Evolutionary conservation across 2,113 vertebrate species (phyloP).

Genomic region (Saguinus imperator): DNA sequence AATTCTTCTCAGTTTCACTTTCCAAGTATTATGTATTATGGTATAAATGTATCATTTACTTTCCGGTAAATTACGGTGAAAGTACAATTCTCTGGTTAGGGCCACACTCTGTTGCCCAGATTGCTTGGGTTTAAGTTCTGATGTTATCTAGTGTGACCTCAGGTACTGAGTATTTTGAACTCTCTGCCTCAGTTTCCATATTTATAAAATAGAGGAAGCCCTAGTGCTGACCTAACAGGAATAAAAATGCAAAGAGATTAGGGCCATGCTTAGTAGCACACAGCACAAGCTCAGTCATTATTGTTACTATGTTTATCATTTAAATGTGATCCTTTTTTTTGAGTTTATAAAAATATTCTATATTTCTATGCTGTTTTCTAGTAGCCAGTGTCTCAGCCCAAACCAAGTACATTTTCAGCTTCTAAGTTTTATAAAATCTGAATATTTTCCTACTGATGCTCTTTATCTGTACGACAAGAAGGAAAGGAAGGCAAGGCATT

Average conservation of each 20-base stretch:
- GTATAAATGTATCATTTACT: too few relatives aligned
- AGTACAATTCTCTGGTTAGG: not conserved
- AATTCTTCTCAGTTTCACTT: not conserved
- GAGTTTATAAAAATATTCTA: not conserved
- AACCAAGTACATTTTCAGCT: not conserved
- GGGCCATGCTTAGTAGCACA: not conserved
- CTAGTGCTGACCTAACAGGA: not conserved
- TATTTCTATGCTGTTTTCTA: constrained; percentile 16
- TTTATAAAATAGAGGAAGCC: not conserved
- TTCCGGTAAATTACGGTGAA: too few relatives aligned
- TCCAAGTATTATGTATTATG: not conserved
- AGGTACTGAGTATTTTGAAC: not conserved
- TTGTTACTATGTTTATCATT: not conserved
- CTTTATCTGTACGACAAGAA: not conserved
- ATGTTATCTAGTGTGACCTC: not conserved
- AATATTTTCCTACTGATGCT: not conserved
- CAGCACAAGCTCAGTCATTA: not conserved
- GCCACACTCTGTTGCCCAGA: not conserved
- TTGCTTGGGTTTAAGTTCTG: not conserved
- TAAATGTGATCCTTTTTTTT: not conserved
- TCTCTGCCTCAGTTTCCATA: not conserved
- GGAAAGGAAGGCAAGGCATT: not conserved
- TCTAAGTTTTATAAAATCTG: not conserved
- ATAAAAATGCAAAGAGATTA: not conserved
- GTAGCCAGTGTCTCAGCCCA: not conserved